Percentiles rank a stretch among this genome's conserved stretches.
phyloP scores from a whole-genome alignment of 2,888 invertebrate genomes.

The Agrypnus murinus region DNA sequence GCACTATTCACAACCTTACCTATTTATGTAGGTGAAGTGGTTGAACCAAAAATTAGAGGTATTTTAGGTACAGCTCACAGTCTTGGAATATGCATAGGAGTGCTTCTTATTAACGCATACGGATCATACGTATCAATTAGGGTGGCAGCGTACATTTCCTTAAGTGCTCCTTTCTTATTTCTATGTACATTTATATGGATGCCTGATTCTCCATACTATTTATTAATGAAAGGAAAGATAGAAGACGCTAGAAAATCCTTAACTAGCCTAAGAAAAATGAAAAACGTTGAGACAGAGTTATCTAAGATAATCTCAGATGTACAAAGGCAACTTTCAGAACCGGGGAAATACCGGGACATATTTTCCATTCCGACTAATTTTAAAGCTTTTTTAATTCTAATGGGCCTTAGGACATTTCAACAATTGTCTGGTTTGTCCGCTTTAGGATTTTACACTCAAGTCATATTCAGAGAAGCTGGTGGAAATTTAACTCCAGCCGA shows the following conservation, averaged over 20 bases:
- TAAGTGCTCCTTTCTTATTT: constrained; percentile 56
- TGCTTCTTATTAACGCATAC: constrained; percentile 59
- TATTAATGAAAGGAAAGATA: constrained; percentile 63
- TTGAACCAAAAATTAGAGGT: too few species aligned
- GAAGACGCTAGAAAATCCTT: constrained; percentile 59
- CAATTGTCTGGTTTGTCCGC: constrained; percentile 63
- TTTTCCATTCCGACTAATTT: constrained; percentile 74
- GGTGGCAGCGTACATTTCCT: constrained; percentile 35
- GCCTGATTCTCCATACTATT: constrained; percentile 77
- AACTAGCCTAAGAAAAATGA: constrained; percentile 57
- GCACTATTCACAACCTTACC: constrained; percentile 55
- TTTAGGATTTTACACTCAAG: constrained; percentile 61
- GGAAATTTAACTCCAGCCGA: constrained; percentile 61
- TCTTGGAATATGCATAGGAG: constrained; percentile 45
- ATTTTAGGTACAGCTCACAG: constrained; percentile 51
- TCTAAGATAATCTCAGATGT: constrained; percentile 59
- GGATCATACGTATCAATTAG: constrained; percentile 42
- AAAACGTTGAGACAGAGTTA: constrained; percentile 62
- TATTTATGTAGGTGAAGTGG: constrained; percentile 58
- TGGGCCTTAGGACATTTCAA: constrained; percentile 70
- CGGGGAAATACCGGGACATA: constrained; percentile 73
- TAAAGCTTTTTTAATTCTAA: constrained; percentile 77
- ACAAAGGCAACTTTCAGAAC: constrained; percentile 63
- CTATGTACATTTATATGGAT: constrained; percentile 63
- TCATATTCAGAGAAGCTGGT: constrained; percentile 66